Base-by-base conservation (phyloP, 2,797 vertebrate genomes). In the Hydrocynus forskahlii region DNA sequence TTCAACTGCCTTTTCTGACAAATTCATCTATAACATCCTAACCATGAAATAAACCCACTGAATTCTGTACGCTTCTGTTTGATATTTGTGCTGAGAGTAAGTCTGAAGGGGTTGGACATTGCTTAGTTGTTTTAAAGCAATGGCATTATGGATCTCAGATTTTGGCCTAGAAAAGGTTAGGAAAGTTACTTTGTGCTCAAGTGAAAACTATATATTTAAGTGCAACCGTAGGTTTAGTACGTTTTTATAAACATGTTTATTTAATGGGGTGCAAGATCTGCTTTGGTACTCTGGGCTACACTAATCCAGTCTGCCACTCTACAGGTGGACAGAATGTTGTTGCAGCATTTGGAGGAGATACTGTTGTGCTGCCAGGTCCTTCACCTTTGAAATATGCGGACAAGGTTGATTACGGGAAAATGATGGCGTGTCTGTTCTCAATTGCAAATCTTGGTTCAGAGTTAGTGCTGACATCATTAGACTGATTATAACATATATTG, bases 401-500 rank as follows among this genome's bases (percentile, higher is more conserved):
- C 0, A 5, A 0, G 10, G 14, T 43, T 48, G 0, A 5, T 64
- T 25, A 85, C 62, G 67, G 86, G 60, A 0, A 19, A 79, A 81
- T 59, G 8, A 12, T 43, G 72, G 29, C 21, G 0, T 0, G 54
- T 1, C 7, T n/a, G 0, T 0, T 21, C 50, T 78, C 4, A 0
- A 0, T 0, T 85, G 83, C 45, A 5, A 2, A 7, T 0, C 21
- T 55, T 71, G 0, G 17, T 75, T 69, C 14, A 78, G 13, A 17
- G 13, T 80, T 2, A 82, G 17, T 40, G 5, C 0, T 9, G 13
- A 29, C 12, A 23, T 43, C 71, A 23, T n/a, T 1, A 35, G 12
- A 7, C 40, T 88, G 60, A 71, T 7, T n/a, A 66, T 90, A 75
- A 55, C 25, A 62, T 16, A 52, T 50, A n/a, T 84, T 62, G 25